These are phyloP conservation scores for Sylvicola fuscatus DNA, from an alignment of 2,888 invertebrate species.

Conservation along the genomic window DNA sequence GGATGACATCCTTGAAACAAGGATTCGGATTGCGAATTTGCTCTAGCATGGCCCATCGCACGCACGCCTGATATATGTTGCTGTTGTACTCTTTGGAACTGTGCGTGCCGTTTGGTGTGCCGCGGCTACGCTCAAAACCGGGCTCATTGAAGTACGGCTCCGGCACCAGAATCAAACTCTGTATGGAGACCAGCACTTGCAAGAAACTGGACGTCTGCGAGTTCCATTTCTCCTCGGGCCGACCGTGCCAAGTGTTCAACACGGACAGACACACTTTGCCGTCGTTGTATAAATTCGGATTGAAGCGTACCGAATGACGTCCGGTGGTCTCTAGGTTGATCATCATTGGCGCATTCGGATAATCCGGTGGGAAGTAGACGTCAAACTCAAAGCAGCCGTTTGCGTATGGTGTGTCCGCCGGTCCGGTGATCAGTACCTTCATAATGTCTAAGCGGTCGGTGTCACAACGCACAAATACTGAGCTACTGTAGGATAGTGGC, in stretches of 20 bases:
- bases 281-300: conserved; percentile 87
- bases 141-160: conserved; percentile 94
- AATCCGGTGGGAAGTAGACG: conserved; percentile 72
- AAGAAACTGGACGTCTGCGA: conserved; percentile 87
- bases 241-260: conserved; percentile 89
- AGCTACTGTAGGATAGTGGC: conserved; percentile 81
- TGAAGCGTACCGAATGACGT: conserved; percentile 73
- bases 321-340: conserved; percentile 83
- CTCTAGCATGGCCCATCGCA: conserved; percentile 92
- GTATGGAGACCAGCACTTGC: conserved; percentile 81
- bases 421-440: conserved; percentile 88
- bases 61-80: conserved; percentile 86
- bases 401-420: conserved; percentile 79
- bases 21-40: conserved; percentile 76
- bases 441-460: conserved; percentile 85
- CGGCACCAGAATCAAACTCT: conserved; percentile 76
- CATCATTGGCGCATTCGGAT: conserved; percentile 69
- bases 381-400: conserved; percentile 85
- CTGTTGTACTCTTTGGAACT: conserved; percentile 88
- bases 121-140: conserved; percentile 77
- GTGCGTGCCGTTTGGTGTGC: conserved; percentile 70
- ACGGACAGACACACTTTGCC: conserved; percentile 91
- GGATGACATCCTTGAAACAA: conserved; percentile 83
- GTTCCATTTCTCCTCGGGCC: conserved; percentile 95
- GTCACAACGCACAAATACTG: conserved; percentile 89